A percentile compares a stretch with the other conserved stretches of the same genome.
Evolutionary conservation across 2,888 invertebrate genomes (phyloP).

Genomic region (Empis livida): DNA sequence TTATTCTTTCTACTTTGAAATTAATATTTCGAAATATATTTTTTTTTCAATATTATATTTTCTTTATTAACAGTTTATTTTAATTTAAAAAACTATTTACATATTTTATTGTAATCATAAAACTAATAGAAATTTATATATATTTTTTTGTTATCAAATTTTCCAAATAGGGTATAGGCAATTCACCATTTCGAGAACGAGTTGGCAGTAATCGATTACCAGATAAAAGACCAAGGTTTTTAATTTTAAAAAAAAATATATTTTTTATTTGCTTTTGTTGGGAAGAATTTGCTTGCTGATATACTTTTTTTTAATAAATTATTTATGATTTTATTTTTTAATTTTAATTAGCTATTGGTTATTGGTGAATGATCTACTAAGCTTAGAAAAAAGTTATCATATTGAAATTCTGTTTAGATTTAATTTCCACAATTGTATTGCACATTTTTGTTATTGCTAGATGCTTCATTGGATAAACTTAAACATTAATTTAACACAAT

Average conservation of each 20-base stretch:
- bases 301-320: background rate
- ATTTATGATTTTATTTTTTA: background rate
- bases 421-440: too few relatives aligned
- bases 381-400: too few relatives aligned
- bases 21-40: background rate
- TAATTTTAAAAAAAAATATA: constrained; percentile 21
- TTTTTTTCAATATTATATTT: background rate
- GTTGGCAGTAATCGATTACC: constrained; percentile 78
- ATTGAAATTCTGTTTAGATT: too few relatives aligned
- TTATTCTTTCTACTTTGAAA: background rate
- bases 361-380: too few relatives aligned
- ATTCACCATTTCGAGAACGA: constrained; percentile 79
- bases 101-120: constrained; percentile 8
- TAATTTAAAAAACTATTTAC: constrained; percentile 13
- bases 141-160: background rate
- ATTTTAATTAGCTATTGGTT: background rate
- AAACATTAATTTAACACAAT: too few relatives aligned
- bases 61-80: too few relatives aligned
- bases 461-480: too few relatives aligned
- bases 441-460: too few relatives aligned
- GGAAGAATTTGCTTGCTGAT: background rate
- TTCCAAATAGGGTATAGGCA: constrained; percentile 42
- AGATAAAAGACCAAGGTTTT: constrained; percentile 72
- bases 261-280: constrained; percentile 7
- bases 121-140: background rate